phyloP scores from a whole-genome alignment of 2,888 invertebrate species.

The Zeuzera pyrina region DNA sequence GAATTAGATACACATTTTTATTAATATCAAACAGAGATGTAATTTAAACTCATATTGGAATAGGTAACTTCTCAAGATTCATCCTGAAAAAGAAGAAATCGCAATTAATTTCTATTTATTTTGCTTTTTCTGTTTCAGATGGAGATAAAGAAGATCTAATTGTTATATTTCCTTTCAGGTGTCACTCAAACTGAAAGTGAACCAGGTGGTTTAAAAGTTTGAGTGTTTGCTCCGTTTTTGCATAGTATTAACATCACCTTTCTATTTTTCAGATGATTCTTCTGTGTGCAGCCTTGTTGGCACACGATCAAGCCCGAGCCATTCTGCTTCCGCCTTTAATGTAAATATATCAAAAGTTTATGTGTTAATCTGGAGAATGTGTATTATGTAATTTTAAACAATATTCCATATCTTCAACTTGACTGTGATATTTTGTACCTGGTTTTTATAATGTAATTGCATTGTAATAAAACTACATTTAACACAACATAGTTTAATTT shows the following conservation, averaged over 20 bases:
- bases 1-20: not conserved
- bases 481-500: slow-evolving; percentile 2
- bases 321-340: slow-evolving; percentile 75
- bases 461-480: slow-evolving; percentile 19
- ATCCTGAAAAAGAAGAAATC: slow-evolving; percentile 51
- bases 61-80: slow-evolving; percentile 28
- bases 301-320: slow-evolving; percentile 77
- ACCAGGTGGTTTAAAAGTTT: slow-evolving; percentile 36
- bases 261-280: slow-evolving; percentile 71
- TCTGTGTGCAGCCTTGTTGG: slow-evolving; percentile 75
- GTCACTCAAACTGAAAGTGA: slow-evolving; percentile 41
- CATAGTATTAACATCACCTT: slow-evolving; percentile 54
- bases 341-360: slow-evolving; percentile 54
- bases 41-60: slow-evolving; percentile 4
- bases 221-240: slow-evolving; percentile 49
- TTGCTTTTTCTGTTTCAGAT: slow-evolving; percentile 68
- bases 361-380: slow-evolving; percentile 14
- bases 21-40: slow-evolving; percentile 2
- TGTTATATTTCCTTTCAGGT: slow-evolving; percentile 42
- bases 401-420: slow-evolving; percentile 8
- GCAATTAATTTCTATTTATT: slow-evolving; percentile 51
- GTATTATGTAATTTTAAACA: slow-evolving; percentile 2
- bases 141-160: slow-evolving; percentile 60
- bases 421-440: slow-evolving; percentile 34
- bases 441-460: slow-evolving; percentile 12